Base-by-base conservation (phyloP, 1,140 invertebrate species). In the Thereuonema tuberculata region DNA sequence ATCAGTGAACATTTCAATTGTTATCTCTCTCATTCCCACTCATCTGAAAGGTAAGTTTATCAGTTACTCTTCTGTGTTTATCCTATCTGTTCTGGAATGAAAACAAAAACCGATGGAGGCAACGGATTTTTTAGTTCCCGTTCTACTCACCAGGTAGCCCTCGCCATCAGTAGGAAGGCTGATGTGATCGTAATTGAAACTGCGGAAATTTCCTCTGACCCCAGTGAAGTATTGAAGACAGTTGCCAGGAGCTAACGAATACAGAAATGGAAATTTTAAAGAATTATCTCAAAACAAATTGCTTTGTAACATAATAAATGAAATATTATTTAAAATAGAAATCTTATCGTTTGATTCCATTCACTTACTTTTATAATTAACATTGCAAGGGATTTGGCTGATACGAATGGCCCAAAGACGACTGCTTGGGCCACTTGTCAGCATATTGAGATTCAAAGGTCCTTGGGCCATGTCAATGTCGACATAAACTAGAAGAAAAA, bases 221-320 rank as follows among this genome's bases (percentile, higher is more conserved):
- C 78, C 80, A 1, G 70, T 80, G 62, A 77, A 80, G 66, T 84
- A 85, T 71, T 88, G 86, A 1, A 87, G 71, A 68, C 86, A 89
- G 63, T 83, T 75, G 20, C 66, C 67, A 15, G 78, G 74, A 15
- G 77, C 81, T 56, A 21, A 21, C n/a, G n/a, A n/a, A n/a, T n/a
- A n/a, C n/a, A n/a, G n/a, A n/a, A n/a, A n/a, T n/a, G n/a, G n/a
- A n/a, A n/a, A n/a, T n/a, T n/a, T n/a, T n/a, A n/a, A n/a, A n/a
- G n/a, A n/a, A n/a, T n/a, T n/a, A n/a, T n/a, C n/a, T n/a, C n/a
- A n/a, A n/a, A n/a, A n/a, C n/a, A n/a, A n/a, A n/a, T n/a, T n/a
- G n/a, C n/a, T n/a, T n/a, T n/a, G n/a, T n/a, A n/a, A n/a, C n/a
- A n/a, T n/a, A n/a, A n/a, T n/a, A n/a, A n/a, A n/a, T n/a, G n/a